Percentiles rank a stretch among this genome's conserved stretches.
These are phyloP conservation scores for Desmodus rotundus DNA, from an alignment of 2,113 vertebrate genomes.

Conservation along the genomic window DNA sequence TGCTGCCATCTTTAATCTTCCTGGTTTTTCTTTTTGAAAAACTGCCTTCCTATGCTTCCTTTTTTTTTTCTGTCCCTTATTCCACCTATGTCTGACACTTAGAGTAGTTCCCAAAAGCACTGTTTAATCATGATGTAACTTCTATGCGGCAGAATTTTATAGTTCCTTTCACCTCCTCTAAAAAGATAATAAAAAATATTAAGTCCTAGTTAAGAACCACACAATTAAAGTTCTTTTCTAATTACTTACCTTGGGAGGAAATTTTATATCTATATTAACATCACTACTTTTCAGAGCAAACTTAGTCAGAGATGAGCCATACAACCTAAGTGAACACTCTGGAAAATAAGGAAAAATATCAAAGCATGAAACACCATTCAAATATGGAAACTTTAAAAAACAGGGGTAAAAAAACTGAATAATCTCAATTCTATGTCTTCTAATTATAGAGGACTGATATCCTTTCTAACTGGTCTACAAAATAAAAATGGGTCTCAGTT, in stretches of 20 bases:
- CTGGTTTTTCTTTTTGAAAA: background rate
- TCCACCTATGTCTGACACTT: background rate
- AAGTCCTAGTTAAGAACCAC: slow-evolving; percentile 27
- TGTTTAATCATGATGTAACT: slow-evolving; percentile 5
- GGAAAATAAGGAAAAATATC: slow-evolving; percentile 74
- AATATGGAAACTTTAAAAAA: slow-evolving; percentile 13
- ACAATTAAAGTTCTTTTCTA: background rate
- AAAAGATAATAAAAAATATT: slow-evolving; percentile 41
- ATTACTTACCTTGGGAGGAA: slow-evolving; percentile 89
- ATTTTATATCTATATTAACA: slow-evolving; percentile 94
- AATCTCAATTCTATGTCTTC: slow-evolving; percentile 10
- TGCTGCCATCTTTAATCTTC: background rate
- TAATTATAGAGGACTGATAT: slow-evolving; percentile 25
- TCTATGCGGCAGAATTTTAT: background rate
- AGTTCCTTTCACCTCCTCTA: background rate
- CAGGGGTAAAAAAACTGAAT: background rate
- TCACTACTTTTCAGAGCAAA: slow-evolving; percentile 98
- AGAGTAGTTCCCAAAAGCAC: slow-evolving; percentile 30
- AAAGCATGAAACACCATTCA: slow-evolving; percentile 28
- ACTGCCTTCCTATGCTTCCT: background rate
- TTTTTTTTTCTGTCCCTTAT: background rate
- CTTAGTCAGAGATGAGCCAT: slow-evolving; percentile 94
- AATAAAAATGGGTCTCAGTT: slow-evolving; percentile 13
- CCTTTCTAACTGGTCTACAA: background rate
- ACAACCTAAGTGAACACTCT: slow-evolving; percentile 94